phyloP scores from a whole-genome alignment of 2,888 invertebrate species.

The Hyposoter didymator region DNA sequence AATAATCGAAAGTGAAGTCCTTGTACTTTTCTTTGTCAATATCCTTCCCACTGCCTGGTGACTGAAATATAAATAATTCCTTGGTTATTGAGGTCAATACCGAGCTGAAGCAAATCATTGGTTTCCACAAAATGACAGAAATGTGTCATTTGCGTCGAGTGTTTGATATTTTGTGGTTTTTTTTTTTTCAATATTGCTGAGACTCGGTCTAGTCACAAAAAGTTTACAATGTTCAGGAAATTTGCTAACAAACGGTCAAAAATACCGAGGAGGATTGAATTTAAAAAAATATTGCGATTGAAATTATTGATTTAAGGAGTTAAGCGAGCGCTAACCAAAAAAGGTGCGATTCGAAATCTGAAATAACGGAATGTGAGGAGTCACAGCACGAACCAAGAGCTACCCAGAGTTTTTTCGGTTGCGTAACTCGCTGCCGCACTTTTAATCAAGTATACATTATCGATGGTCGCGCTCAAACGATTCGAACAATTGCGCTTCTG shows the following conservation, averaged over 20 bases:
- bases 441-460: slow-evolving; percentile 69
- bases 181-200: background rate
- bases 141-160: background rate
- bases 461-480: slow-evolving; percentile 64
- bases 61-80: slow-evolving; percentile 72
- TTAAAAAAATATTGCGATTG: background rate
- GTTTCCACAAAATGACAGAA: background rate
- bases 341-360: background rate
- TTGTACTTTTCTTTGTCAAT: slow-evolving; percentile 89
- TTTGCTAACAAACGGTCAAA: background rate
- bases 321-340: slow-evolving; percentile 8
- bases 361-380: slow-evolving; percentile 3
- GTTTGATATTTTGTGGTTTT: background rate
- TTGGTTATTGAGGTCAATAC: slow-evolving; percentile 13
- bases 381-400: slow-evolving; percentile 4
- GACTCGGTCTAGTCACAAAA: background rate
- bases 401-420: slow-evolving; percentile 32
- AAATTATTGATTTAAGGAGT: background rate
- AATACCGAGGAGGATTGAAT: background rate
- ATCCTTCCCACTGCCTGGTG: slow-evolving; percentile 86
- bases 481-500: slow-evolving; percentile 39
- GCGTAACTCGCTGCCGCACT: slow-evolving; percentile 72
- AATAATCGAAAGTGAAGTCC: slow-evolving; percentile 95
- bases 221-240: background rate
- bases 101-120: background rate